Conservation (phyloP, 2,113 vertebrate species). For the Cercocebus atys region DNA sequence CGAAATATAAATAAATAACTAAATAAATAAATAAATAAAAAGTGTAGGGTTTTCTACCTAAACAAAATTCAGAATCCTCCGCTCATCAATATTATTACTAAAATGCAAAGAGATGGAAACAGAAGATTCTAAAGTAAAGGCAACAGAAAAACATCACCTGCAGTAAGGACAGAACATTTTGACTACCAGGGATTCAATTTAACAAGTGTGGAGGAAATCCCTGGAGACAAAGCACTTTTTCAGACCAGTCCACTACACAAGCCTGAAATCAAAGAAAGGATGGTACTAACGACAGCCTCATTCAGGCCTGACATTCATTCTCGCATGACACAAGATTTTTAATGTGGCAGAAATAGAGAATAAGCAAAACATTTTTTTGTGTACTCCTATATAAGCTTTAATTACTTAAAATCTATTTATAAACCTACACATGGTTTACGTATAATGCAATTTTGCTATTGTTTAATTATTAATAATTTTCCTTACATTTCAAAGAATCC, state of each 20-base stretch:
- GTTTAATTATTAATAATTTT: neutral
- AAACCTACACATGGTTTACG: neutral
- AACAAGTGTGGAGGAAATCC: neutral
- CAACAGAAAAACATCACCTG: neutral
- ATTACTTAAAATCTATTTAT: neutral
- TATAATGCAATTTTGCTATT: neutral
- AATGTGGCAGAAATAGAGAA: neutral
- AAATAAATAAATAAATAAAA: neutral
- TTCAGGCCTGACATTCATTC: neutral
- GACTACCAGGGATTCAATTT: neutral
- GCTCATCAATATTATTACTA: neutral
- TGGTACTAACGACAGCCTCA: neutral
- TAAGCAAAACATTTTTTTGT: neutral
- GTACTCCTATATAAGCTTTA: rapidly evolving
- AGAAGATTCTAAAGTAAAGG: neutral
- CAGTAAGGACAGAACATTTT: neutral
- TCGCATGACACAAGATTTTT: neutral
- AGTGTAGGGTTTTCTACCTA: neutral
- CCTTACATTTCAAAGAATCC: neutral
- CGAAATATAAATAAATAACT: neutral
- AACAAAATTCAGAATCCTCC: neutral
- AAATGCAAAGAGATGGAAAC: neutral
- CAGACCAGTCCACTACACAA: neutral
- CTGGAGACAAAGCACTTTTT: neutral
- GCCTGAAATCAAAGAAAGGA: neutral